A percentile compares a stretch with the other conserved stretches of the same genome.
Evolutionary conservation across 2,797 vertebrate species (phyloP).

Genomic region (Macrochelys suwanniensis): DNA sequence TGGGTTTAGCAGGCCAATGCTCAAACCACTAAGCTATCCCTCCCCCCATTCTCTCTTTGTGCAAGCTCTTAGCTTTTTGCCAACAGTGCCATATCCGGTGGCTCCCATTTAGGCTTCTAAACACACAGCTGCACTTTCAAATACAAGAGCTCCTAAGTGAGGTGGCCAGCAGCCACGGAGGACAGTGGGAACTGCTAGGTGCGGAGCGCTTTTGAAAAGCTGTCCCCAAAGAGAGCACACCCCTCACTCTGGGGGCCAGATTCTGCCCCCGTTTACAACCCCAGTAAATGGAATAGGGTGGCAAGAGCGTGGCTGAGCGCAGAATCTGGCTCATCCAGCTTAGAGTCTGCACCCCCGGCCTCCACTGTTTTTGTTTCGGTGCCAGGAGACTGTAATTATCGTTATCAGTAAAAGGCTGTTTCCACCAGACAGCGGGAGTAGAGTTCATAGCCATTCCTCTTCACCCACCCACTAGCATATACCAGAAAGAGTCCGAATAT

Average conservation of each 20-base stretch:
- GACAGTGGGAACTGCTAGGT: background rate
- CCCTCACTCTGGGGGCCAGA: no score
- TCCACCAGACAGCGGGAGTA: background rate
- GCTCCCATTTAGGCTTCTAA: fast-evolving
- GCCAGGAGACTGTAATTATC: background rate
- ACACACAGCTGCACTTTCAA: background rate
- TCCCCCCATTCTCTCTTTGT: no score
- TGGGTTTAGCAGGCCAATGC: no score
- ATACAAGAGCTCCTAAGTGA: background rate
- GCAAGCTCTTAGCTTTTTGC: no score
- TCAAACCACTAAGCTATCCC: no score
- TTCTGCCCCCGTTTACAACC: background rate
- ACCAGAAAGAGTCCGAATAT: background rate
- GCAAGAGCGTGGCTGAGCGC: background rate
- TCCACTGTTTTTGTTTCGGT: fast-evolving
- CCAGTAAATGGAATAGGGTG: background rate
- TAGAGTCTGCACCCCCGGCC: background rate
- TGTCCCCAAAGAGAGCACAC: background rate
- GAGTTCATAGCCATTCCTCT: background rate
- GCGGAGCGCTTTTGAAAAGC: background rate
- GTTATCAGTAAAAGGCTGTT: background rate
- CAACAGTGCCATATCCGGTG: background rate
- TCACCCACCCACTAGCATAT: background rate
- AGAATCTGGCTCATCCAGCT: background rate
- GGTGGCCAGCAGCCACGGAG: background rate